Evolutionary conservation across 2,113 vertebrate species (phyloP), one percentile per base, ranked within the genome.

Genomic region (Crotalus viridis): DNA sequence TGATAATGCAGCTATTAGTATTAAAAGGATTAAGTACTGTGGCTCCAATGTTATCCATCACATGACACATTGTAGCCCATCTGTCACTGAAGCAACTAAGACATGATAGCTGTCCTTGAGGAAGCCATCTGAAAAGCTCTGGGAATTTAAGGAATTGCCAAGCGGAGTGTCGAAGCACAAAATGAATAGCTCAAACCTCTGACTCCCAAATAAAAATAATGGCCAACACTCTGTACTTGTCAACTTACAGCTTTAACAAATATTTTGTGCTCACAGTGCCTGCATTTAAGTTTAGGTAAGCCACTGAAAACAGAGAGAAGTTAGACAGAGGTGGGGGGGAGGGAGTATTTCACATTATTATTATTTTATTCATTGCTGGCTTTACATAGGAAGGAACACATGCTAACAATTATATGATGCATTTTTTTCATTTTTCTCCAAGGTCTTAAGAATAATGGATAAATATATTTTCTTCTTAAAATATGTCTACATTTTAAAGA

Each of bases 1-100:
- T 97, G 97, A 98, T 98, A 98, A 99, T 98, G 97, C 96, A 96
- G 97, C 97, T 96, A 97, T 98, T 98, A 98, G 97, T 98, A 98
- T 98, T 98, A 97, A 97, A 98, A 97, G 98, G 98, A 98, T 98
- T 98, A 98, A 98, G 98, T 97, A 97, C 96, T 95, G 96, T 93
- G 97, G 97, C 98, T 98, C 97, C 95, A 92, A 96, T 96, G 96
- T 98, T 98, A 98, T 98, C 97, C 98, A 98, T 98, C 98, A 98
- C 97, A 98, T 97, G 97, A 98, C 97, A 97, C 69, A 94, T 96
- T 98, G 96, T 95, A 97, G 97, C 97, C 98, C 97, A 98, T 98
- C 97, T 98, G 98, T 98, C 98, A 98, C 93, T 93, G 95, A 97
- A 93, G 95, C 93, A 95, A 96, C 97, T 95, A 94, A 96, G 97